Evolutionary conservation across 2,797 vertebrate species (phyloP).

Genomic region (Sciaenops ocellatus): DNA sequence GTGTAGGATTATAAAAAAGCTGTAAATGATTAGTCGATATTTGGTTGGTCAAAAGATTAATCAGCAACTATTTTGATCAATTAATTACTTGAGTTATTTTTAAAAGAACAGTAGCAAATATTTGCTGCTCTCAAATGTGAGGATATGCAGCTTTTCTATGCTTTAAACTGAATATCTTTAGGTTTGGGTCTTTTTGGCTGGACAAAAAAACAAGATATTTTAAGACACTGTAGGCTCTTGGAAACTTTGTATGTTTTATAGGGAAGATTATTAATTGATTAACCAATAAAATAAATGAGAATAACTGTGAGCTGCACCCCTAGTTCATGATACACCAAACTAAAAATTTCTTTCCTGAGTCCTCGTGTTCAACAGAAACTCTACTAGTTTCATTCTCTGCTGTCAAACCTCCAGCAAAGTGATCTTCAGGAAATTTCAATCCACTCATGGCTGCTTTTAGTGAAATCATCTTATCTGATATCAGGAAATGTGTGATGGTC

Average conservation of each 20-base stretch:
- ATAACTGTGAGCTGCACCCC: no score
- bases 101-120: neutral
- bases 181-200: neutral
- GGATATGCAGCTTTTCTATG: neutral
- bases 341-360: neutral
- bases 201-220: neutral
- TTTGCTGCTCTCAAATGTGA: neutral
- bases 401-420: neutral
- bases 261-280: neutral
- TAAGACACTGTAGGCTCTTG: neutral
- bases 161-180: constrained; percentile 3
- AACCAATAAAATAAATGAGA: neutral
- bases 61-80: neutral
- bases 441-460: constrained; percentile 15
- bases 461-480: constrained; percentile 46
- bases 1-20: neutral
- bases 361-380: constrained; percentile 6
- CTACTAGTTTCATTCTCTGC: neutral
- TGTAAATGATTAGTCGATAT: neutral
- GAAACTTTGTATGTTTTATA: neutral
- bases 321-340: neutral
- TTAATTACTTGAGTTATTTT: neutral
- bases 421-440: constrained; percentile 24
- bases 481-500: constrained; percentile 36
- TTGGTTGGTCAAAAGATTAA: neutral